Evolutionary conservation across 2,888 invertebrate species (phyloP).

Genomic region (Lomographa bimaculata): DNA sequence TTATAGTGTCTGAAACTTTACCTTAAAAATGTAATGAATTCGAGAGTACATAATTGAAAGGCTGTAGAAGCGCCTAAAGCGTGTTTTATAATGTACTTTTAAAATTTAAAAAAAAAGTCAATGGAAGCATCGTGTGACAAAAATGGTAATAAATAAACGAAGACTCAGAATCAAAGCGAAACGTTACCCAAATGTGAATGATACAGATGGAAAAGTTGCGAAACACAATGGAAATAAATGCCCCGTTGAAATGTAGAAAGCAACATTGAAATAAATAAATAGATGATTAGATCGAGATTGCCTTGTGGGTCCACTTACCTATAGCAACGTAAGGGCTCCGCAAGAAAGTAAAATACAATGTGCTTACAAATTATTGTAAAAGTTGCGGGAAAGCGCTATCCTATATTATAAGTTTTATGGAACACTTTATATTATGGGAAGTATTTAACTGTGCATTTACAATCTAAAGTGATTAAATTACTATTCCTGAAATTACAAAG

Average conservation of each 20-base stretch:
- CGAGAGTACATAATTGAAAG: constrained; percentile 12
- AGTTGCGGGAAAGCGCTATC: constrained; percentile 55
- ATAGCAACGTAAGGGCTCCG: constrained; percentile 82
- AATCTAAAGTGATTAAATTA: constrained; percentile 9
- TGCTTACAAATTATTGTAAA: constrained; percentile 71
- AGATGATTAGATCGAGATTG: constrained; percentile 57
- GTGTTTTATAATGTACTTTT: constrained; percentile 25
- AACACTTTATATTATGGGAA: too few species aligned
- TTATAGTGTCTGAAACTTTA: not conserved
- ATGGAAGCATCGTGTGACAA: constrained; percentile 28
- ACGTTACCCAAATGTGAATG: constrained; percentile 77
- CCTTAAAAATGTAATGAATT: not conserved
- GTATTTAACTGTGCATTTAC: constrained; percentile 7
- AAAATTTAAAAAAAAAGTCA: too few species aligned
- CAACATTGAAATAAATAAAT: constrained; percentile 57
- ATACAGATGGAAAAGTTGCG: constrained; percentile 58
- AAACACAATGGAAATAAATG: constrained; percentile 53
- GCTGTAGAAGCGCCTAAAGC: constrained; percentile 35
- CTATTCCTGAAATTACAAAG: constrained; percentile 16
- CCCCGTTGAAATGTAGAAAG: constrained; percentile 55
- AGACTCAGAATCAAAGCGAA: constrained; percentile 79
- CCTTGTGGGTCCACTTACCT: constrained; percentile 80
- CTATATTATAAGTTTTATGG: constrained; percentile 20
- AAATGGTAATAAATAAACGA: constrained; percentile 61
- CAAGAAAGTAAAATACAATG: constrained; percentile 83